Evolutionary conservation across 2,113 vertebrate species (phyloP), one percentile per base, ranked within the genome.

Genomic region (Poicephalus gulielmi): DNA sequence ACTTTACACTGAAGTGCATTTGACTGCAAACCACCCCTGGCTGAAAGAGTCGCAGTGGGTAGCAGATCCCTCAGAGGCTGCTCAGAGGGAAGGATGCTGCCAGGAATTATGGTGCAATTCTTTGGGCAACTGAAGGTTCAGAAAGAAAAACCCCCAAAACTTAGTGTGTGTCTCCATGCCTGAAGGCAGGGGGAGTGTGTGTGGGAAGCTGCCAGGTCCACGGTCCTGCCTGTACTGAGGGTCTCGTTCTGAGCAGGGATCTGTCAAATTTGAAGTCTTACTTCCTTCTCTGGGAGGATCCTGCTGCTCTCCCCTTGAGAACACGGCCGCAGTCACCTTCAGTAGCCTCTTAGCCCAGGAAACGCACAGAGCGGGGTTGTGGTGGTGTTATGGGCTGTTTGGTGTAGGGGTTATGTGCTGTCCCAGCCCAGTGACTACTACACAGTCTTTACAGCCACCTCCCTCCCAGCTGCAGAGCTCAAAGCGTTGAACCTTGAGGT

Each of bases 1-100:
- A 43, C 73, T 75, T 91, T 7, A 66, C 90, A n/a, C 84, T 93
- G 83, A 88, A 73, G 74, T 68, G 74, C 74, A 14, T 75, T 86
- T 39, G 64, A 24, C 83, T 67, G 81, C 60, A 46, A 73, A 25
- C 25, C 77, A 37, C 39, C 71, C 53, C 70, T 3, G 15, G 55
- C 85, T 83, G 73, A 10, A 28, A 20, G 62, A 22, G 49, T 6
- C 39, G 70, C 80, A 47, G 39, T 13, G 33, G 43, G 55, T 14
- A 71, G 28, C 37, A 5, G 39, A 15, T 22, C 13, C 1, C 71
- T 47, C 37, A 9, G 66, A 57, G 33, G 47, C 43, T 24, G 11
- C 17, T 19, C 52, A 30, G 39, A 35, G 47, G 2, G 24, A 17
- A 12, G 49, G 43, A 18, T 60, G 43, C 52, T 18, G 44, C 46